phyloP scores from a whole-genome alignment of 2,113 vertebrate species.

The Dinomys branickii region DNA sequence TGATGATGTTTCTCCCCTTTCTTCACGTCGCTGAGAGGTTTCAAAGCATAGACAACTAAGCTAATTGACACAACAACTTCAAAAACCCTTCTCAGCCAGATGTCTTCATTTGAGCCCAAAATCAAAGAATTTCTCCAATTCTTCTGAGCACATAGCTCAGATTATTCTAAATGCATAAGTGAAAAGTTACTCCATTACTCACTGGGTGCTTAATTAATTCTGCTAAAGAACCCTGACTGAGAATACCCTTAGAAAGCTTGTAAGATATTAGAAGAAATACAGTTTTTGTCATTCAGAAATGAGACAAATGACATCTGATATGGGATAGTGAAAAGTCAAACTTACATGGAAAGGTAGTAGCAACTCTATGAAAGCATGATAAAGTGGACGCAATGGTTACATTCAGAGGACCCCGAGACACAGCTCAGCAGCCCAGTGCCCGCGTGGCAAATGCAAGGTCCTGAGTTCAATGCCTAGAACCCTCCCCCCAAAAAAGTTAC shows the following conservation, averaged over 20 bases:
- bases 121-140: not conserved
- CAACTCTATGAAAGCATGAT: not conserved
- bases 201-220: not conserved
- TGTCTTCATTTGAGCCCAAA: constrained; percentile 4
- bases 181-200: not conserved
- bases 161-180: not conserved
- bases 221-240: not conserved
- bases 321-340: not conserved
- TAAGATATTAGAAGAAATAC: constrained; percentile 1
- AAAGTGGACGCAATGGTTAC: not conserved
- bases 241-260: not conserved
- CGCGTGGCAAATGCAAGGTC: too few relatives aligned
- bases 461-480: too few relatives aligned
- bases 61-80: constrained; percentile 36
- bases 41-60: constrained; percentile 27
- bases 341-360: not conserved
- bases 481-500: not conserved
- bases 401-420: too few relatives aligned
- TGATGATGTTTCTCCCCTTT: not conserved
- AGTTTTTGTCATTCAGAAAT: not conserved
- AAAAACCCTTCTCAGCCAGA: not conserved
- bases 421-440: too few relatives aligned
- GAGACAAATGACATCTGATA: not conserved
- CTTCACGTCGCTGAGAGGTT: not conserved
- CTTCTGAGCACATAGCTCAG: not conserved